Conservation (phyloP, 1,140 invertebrate genomes). For the Neotoxoptera formosana region DNA sequence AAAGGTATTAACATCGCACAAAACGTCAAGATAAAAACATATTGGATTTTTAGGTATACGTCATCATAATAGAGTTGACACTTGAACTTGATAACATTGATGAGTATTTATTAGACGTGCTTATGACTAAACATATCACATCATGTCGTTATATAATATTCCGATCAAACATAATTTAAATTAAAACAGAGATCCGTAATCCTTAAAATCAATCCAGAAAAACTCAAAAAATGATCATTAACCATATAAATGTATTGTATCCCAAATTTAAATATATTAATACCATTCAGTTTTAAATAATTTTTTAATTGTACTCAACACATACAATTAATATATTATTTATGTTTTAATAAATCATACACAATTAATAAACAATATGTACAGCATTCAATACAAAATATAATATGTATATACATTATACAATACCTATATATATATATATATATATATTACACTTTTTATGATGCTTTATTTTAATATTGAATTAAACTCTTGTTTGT, state of each 20-base stretch:
- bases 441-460: not conserved
- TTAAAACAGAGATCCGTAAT: not conserved
- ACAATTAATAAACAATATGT: too few relatives aligned
- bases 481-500: not conserved
- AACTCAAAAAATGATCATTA: not conserved
- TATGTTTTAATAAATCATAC: too few relatives aligned
- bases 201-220: not conserved
- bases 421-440: too few relatives aligned
- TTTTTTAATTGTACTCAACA: not conserved
- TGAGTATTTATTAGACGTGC: not conserved
- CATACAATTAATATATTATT: not conserved
- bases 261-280: not conserved
- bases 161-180: not conserved
- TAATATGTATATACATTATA: too few relatives aligned
- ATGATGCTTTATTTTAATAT: not conserved
- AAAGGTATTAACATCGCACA: not conserved
- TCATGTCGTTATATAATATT: not conserved
- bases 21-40: constrained; percentile 47
- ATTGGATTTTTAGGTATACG: not conserved
- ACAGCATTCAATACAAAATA: too few relatives aligned
- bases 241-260: not conserved
- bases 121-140: constrained; percentile 40
- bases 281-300: not conserved
- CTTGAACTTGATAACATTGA: constrained; percentile 21
- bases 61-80: not conserved